Percentiles rank a stretch among this genome's conserved stretches.
Conservation (phyloP, 2,113 vertebrate genomes). For the Ailurus styani region DNA sequence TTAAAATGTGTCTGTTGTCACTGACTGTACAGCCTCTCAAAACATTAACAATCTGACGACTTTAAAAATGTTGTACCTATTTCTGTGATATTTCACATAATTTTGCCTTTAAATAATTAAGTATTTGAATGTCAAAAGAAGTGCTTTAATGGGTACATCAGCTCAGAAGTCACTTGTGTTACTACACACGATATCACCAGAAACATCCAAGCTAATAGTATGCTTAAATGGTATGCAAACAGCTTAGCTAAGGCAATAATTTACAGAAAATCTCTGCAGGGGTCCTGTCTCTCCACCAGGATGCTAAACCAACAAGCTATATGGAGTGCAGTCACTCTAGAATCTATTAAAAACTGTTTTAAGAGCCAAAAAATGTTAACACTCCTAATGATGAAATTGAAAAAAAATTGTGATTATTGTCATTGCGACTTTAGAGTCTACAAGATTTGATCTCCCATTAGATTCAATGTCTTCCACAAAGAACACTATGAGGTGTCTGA, state of each 20-base stretch:
- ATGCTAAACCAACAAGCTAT: background rate
- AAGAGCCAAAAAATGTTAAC: background rate
- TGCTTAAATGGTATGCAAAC: background rate
- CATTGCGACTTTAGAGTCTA: background rate
- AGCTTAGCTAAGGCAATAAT: background rate
- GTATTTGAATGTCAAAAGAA: background rate
- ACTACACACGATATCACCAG: background rate
- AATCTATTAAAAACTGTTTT: background rate
- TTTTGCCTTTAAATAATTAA: background rate
- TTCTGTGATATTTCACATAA: background rate
- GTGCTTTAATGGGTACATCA: background rate
- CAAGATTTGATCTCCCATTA: background rate
- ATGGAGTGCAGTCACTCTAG: background rate
- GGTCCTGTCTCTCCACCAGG: background rate
- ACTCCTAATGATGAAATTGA: background rate
- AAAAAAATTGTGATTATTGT: background rate
- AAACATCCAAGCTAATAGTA: background rate
- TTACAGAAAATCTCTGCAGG: background rate
- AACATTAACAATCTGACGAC: background rate
- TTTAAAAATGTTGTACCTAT: background rate
- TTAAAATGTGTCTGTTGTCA: background rate
- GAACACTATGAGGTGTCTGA: background rate
- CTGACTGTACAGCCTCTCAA: background rate
- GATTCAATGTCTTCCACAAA: background rate
- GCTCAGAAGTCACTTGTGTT: background rate